A percentile compares a stretch with the other conserved stretches of the same genome.
phyloP scores from a whole-genome alignment of 2,113 vertebrate species.

The Corvus hawaiiensis region DNA sequence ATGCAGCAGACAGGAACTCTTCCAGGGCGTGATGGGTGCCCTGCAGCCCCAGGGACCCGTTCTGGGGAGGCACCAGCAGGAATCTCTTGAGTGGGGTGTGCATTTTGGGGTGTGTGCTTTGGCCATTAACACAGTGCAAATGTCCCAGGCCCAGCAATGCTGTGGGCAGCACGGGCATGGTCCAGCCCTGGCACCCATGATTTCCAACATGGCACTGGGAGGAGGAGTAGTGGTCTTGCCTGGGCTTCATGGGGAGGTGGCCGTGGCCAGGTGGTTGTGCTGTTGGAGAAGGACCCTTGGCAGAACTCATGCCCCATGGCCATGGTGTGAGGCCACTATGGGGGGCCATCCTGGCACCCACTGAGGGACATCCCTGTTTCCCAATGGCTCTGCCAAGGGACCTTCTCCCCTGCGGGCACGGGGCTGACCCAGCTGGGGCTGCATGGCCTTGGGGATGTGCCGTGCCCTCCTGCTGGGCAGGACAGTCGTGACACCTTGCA shows the following conservation, averaged over 20 bases:
- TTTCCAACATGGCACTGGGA: not conserved
- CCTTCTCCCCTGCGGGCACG: rapidly evolving
- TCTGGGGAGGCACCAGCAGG: not conserved
- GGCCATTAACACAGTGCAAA: rapidly evolving
- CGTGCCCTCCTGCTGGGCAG: rapidly evolving
- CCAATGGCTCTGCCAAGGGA: not conserved
- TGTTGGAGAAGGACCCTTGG: not conserved
- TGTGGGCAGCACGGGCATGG: rapidly evolving
- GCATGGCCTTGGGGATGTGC: rapidly evolving
- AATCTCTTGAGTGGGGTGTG: not conserved
- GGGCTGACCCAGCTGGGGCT: not conserved
- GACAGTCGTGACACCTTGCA: not conserved
- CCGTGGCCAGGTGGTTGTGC: not conserved
- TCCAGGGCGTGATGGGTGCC: rapidly evolving
- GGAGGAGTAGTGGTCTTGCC: rapidly evolving
- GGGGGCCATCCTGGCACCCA: too few species aligned
- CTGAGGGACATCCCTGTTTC: rapidly evolving
- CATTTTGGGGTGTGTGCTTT: rapidly evolving
- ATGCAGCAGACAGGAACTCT: not conserved
- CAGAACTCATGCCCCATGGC: rapidly evolving
- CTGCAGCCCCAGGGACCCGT: rapidly evolving
- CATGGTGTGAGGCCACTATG: rapidly evolving
- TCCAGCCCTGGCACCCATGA: rapidly evolving
- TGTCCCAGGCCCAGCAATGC: rapidly evolving
- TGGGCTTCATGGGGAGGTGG: not conserved